Evolutionary conservation across 2,113 vertebrate genomes (phyloP).

Genomic region (Dasyurus viverrinus): DNA sequence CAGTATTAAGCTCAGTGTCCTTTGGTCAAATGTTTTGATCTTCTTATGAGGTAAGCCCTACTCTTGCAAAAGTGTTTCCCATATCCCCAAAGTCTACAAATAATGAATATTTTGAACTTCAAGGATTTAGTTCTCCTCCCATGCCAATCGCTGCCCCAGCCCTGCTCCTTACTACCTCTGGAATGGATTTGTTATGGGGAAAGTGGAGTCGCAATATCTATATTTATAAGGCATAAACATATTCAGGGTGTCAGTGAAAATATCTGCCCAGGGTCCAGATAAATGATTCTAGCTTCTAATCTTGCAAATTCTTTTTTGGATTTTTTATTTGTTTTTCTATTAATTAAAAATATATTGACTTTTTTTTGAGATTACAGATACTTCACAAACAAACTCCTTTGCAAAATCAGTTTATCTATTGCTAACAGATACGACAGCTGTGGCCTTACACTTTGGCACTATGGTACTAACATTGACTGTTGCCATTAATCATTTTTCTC

Average conservation of each 20-base stretch:
- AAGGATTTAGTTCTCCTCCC: background rate
- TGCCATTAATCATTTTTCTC: background rate
- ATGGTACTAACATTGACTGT: background rate
- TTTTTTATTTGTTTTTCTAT: background rate
- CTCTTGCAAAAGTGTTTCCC: background rate
- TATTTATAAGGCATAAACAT: background rate
- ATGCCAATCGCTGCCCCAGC: background rate
- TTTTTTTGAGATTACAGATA: background rate
- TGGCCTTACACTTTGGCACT: background rate
- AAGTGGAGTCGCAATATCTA: background rate
- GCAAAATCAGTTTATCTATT: background rate
- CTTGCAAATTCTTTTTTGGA: background rate
- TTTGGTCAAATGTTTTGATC: background rate
- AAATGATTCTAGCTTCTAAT: background rate
- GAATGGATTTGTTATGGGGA: background rate
- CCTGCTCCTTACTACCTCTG: background rate
- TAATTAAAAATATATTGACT: background rate
- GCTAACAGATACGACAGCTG: background rate
- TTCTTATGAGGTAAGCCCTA: background rate
- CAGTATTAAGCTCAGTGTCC: background rate
- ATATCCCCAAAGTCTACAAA: background rate
- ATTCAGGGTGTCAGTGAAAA: background rate
- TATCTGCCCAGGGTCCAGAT: background rate
- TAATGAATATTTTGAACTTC: background rate
- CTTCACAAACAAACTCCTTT: background rate